phyloP scores from a whole-genome alignment of 2,888 invertebrate genomes.

The Eurytoma californica region DNA sequence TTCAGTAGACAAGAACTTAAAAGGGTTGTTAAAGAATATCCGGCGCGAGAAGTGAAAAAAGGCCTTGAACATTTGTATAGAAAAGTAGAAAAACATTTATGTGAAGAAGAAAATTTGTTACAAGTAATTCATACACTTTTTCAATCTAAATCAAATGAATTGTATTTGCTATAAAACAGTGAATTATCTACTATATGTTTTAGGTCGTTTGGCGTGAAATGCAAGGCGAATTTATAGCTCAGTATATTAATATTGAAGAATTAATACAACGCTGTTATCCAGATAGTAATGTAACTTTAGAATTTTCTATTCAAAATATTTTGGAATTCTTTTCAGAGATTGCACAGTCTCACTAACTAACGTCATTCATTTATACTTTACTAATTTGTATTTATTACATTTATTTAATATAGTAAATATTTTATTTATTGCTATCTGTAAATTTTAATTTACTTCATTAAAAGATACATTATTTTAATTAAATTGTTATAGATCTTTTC shows the following conservation, averaged over 20 bases:
- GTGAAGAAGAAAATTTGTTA: constrained; percentile 93
- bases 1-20: constrained; percentile 97
- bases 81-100: constrained; percentile 98
- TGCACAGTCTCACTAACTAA: constrained; percentile 94
- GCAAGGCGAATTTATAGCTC: constrained; percentile 99
- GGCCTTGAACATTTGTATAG: constrained; percentile 94
- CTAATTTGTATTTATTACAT: constrained; percentile 7
- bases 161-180: neutral
- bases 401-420: constrained; percentile 23
- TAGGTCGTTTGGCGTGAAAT: constrained; percentile 99
- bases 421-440: constrained; percentile 27
- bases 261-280: constrained; percentile 97
- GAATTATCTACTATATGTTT: constrained; percentile 56
- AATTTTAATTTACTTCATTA: constrained; percentile 10
- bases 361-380: too few species aligned
- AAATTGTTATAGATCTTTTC: neutral
- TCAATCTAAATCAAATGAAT: neutral
- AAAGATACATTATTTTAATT: neutral
- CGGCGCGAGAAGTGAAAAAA: constrained; percentile 93
- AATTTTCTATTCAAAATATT: constrained; percentile 97
- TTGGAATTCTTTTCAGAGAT: constrained; percentile 98
- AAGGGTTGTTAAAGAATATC: constrained; percentile 96
- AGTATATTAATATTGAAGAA: constrained; percentile 94
- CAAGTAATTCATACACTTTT: constrained; percentile 75
- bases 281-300: constrained; percentile 93